phyloP scores from a whole-genome alignment of 2,888 invertebrate species.

The Andrena marginata region DNA sequence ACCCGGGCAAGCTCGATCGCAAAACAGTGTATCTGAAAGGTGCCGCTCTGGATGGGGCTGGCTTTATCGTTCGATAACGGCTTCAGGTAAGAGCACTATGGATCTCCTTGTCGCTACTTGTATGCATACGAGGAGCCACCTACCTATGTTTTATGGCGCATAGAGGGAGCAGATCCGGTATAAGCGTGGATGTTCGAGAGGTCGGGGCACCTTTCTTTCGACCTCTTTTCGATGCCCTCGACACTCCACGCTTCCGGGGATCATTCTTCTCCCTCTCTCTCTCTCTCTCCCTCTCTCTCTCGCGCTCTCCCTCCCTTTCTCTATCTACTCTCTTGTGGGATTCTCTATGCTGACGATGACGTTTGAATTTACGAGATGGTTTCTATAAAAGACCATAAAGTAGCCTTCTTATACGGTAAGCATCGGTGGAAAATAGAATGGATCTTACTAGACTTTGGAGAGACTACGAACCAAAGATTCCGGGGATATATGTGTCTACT shows the following conservation, averaged over 20 bases:
- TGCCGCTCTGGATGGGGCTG: slow-evolving; percentile 36
- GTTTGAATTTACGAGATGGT: slow-evolving; percentile 10
- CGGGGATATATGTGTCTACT: neutral
- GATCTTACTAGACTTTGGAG: neutral
- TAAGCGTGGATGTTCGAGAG: slow-evolving; percentile 37
- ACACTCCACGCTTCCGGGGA: slow-evolving; percentile 16
- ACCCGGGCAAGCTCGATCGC: slow-evolving; percentile 29
- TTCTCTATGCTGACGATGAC: slow-evolving; percentile 4
- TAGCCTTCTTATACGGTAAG: neutral
- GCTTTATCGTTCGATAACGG: slow-evolving; percentile 64
- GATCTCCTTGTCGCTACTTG: slow-evolving; percentile 50
- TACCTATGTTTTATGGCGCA: slow-evolving; percentile 51
- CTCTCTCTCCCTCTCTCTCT: neutral
- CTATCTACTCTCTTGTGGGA: neutral
- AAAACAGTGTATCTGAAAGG: slow-evolving; percentile 43
- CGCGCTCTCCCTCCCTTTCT: neutral
- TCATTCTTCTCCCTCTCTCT: slow-evolving; percentile 11
- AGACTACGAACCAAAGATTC: neutral
- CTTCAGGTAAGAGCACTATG: slow-evolving; percentile 49
- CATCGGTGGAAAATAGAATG: neutral
- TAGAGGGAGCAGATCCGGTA: slow-evolving; percentile 32
- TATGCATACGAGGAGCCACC: slow-evolving; percentile 47
- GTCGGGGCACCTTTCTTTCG: slow-evolving; percentile 33
- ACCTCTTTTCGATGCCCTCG: slow-evolving; percentile 31
- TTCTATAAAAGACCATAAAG: neutral